Evolutionary conservation across 2,113 vertebrate species (phyloP).

Genomic region (Rallus limicola): DNA sequence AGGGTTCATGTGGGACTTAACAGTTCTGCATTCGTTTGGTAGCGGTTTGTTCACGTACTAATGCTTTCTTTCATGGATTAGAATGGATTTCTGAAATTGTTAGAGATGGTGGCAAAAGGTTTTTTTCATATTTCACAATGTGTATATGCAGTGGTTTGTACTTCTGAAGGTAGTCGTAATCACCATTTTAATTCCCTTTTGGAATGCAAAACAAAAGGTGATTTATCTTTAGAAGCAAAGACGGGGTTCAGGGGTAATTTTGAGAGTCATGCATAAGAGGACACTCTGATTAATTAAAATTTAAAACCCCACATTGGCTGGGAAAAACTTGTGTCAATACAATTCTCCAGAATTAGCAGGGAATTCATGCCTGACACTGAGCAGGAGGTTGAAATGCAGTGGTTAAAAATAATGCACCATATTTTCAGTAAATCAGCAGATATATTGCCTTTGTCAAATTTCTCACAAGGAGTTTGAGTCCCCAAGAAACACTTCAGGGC

Average conservation of each 20-base stretch:
- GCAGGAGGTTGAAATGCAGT: neutral
- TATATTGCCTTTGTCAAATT: neutral
- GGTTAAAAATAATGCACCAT: neutral
- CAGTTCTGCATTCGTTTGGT: neutral
- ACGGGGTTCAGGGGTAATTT: neutral
- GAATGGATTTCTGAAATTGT: neutral
- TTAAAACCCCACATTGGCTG: neutral
- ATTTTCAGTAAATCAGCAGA: neutral
- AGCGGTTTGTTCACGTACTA: neutral
- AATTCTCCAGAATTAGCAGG: neutral
- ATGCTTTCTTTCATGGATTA: neutral
- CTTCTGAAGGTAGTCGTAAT: neutral
- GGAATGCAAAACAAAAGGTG: neutral
- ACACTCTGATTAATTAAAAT: neutral
- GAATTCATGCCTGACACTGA: neutral
- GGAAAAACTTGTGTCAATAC: neutral
- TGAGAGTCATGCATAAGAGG: neutral
- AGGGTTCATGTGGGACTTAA: slow-evolving; percentile 34
- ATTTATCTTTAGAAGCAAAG: neutral
- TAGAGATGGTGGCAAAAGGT: neutral
- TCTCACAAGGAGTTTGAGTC: neutral
- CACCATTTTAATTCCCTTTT: neutral
- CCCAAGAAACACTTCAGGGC: neutral
- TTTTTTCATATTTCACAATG: slow-evolving; percentile 1
- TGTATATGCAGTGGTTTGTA: neutral